Percentiles rank a stretch among this genome's conserved stretches.
These are phyloP conservation scores for Drosophila heteroneura DNA, from an alignment of 2,888 invertebrate genomes.

Conservation along the genomic window DNA sequence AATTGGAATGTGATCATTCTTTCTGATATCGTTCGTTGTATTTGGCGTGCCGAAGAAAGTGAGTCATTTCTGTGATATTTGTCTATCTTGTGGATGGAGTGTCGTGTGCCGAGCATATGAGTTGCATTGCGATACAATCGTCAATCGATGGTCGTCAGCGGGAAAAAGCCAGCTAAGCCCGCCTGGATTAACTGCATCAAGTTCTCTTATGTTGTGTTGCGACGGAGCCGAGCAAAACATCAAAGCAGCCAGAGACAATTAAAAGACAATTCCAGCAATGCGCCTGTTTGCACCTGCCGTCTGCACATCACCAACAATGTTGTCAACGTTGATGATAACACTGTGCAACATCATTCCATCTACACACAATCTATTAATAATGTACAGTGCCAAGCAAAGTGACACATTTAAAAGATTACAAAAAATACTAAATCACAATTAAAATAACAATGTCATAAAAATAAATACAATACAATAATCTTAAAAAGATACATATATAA, in stretches of 20 bases:
- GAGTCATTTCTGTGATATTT: not conserved
- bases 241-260: constrained; percentile 63
- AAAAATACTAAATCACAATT: not conserved
- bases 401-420: not conserved
- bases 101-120: constrained; percentile 22
- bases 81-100: constrained; percentile 1
- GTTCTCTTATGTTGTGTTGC: constrained; percentile 44
- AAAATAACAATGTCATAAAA: not conserved
- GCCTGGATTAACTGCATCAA: constrained; percentile 54
- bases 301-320: constrained; percentile 59
- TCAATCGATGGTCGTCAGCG: constrained; percentile 37
- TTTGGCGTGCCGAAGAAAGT: not conserved
- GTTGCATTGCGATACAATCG: constrained; percentile 36
- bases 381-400: not conserved
- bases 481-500: not conserved
- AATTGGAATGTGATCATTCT: not conserved
- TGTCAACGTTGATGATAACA: constrained; percentile 52
- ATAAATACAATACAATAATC: not conserved
- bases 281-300: constrained; percentile 70
- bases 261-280: constrained; percentile 69
- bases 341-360: constrained; percentile 8
- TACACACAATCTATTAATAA: not conserved
- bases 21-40: not conserved
- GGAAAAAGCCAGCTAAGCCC: constrained; percentile 43
- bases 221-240: constrained; percentile 34